Evolutionary conservation across 2,888 invertebrate genomes (phyloP).

Genomic region (Tricholauxania praeusta): DNA sequence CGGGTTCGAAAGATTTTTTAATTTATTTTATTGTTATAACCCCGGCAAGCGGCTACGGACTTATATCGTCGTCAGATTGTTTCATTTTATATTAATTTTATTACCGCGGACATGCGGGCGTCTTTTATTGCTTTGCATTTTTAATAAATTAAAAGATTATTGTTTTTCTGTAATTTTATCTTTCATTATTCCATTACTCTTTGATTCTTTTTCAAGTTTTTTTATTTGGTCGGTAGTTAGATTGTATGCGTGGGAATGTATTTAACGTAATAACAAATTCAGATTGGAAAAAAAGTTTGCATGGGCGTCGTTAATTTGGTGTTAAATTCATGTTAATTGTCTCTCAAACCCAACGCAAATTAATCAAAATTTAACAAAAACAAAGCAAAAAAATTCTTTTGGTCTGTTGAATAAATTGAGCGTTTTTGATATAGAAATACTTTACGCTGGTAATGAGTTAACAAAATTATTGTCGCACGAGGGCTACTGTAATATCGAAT

Average conservation of each 20-base stretch:
- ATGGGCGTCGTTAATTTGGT: slow-evolving; percentile 30
- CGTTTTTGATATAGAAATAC: no score
- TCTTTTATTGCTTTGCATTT: slow-evolving; percentile 26
- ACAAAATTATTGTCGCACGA: no score
- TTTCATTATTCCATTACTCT: no score
- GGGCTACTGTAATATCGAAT: no score
- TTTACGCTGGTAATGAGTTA: background rate
- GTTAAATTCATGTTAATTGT: background rate
- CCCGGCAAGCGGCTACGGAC: background rate
- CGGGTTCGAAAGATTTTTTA: slow-evolving; percentile 10
- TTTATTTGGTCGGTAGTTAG: background rate
- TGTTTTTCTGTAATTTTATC: background rate
- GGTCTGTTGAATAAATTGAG: no score
- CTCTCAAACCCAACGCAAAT: background rate
- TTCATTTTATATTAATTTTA: slow-evolving; percentile 13
- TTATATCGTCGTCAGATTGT: slow-evolving; percentile 10
- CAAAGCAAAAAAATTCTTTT: no score
- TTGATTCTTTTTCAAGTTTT: background rate
- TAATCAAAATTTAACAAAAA: background rate
- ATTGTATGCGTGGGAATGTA: slow-evolving; percentile 20
- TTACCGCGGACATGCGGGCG: slow-evolving; percentile 13
- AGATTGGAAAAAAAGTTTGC: background rate
- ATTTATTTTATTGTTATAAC: background rate
- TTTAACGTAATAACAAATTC: background rate
- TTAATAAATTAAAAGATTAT: slow-evolving; percentile 26